Evolutionary conservation across 2,113 vertebrate species (phyloP).

Genomic region (Oenanthe oenanthe): DNA sequence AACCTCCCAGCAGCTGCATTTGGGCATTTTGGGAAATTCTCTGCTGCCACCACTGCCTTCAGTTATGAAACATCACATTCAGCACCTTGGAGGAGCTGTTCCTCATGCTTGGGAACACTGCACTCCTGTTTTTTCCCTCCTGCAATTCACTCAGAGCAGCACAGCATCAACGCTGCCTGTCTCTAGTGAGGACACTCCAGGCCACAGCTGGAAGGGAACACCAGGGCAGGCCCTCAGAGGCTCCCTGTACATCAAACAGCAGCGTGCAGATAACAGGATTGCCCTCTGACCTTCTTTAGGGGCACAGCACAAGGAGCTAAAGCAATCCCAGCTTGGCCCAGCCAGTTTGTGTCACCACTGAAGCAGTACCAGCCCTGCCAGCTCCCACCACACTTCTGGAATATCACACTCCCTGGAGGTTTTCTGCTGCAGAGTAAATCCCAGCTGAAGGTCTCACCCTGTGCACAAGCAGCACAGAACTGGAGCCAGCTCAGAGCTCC

Average conservation of each 20-base stretch:
- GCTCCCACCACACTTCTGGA: neutral
- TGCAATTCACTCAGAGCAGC: neutral
- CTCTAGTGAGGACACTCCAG: neutral
- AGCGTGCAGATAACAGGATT: neutral
- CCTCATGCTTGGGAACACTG: neutral
- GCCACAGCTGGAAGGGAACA: neutral
- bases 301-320: neutral
- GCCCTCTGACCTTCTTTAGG: conserved; percentile 5
- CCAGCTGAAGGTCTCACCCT: neutral
- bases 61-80: fast-evolving
- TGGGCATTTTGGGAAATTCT: neutral
- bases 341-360: neutral
- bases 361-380: neutral
- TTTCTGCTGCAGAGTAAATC: neutral
- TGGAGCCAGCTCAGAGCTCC: neutral
- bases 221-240: neutral
- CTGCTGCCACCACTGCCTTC: neutral
- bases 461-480: no score
- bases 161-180: fast-evolving
- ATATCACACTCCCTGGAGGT: neutral
- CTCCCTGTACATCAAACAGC: fast-evolving
- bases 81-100: neutral
- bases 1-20: neutral
- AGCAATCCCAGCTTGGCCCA: neutral
- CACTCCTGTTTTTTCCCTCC: neutral